Evolutionary conservation across 1,140 invertebrate species (phyloP), one percentile per base, ranked within the genome.

Genomic region (Ctenoplectra terminalis): DNA sequence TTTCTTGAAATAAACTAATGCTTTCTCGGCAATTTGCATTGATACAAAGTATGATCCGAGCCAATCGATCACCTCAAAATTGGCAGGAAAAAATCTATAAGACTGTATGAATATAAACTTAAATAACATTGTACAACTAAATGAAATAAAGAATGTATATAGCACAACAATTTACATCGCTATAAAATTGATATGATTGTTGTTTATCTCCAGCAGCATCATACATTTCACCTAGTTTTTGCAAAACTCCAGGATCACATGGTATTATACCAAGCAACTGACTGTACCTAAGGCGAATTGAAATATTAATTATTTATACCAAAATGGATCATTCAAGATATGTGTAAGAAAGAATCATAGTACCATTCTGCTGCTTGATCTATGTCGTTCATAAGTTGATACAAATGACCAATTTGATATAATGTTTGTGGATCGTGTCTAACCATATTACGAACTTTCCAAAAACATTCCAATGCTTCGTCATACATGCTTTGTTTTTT

Each of bases 1-100:
- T 90, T 96, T 96, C 92, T 98, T 97, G 92, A 99, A 99, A 92
- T 97, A 99, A 34, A 94, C 94, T 56, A 99, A 95, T 7, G 98
- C 98, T 93, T 98, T 98, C 91, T 99, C 98, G 56, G 97, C 96
- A 29, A 95, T 94, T 94, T 98, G 97, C 88, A 98, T 96, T 88
- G 98, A 97, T 74, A 99, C 96, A 89, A 98, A 98, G 92, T 99
- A 98, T 0, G 97, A 97, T 60, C 97, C 98, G 40, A 99, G 94
- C 96, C 98, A 99, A 90, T 98, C 97, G 77, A 99, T 97, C 0
- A 98, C 97, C 75, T 96, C 95, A 61, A 99, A 96, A 93, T 98
- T 97, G 52, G 97, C 97, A 67, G 98, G 98, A 92, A 97, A 98
- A 90, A 97, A 97, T 86, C 98, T 96, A 92, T 97, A 98, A 8